Evolutionary conservation across 1,140 invertebrate genomes (phyloP).

Genomic region (Drosophila arawakana): DNA sequence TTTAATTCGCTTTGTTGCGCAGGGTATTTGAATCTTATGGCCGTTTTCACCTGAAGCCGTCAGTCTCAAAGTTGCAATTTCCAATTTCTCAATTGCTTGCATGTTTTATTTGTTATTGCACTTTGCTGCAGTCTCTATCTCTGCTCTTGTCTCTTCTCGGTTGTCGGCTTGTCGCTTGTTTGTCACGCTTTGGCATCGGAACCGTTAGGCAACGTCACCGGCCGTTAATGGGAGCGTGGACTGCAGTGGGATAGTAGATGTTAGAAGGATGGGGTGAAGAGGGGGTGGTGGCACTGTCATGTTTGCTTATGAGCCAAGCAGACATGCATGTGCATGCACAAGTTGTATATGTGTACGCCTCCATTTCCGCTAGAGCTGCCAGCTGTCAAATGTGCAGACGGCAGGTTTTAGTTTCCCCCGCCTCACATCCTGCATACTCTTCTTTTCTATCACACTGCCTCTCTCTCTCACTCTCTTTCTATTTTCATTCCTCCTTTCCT

Average conservation of each 20-base stretch:
- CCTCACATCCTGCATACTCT: neutral
- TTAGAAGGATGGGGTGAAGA: too few relatives aligned
- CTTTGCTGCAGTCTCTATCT: neutral
- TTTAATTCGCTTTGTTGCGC: conserved; percentile 34
- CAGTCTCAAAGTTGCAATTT: conserved; percentile 25
- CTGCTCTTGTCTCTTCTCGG: conserved; percentile 16
- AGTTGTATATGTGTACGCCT: conserved; percentile 24
- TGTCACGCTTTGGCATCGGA: conserved; percentile 73
- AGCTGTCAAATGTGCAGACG: conserved; percentile 66
- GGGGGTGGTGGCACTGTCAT: conserved; percentile 51
- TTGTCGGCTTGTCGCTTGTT: conserved; percentile 55
- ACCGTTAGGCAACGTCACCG: conserved; percentile 47
- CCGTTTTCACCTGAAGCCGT: conserved; percentile 16
- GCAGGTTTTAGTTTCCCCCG: neutral
- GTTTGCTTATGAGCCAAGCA: conserved; percentile 65
- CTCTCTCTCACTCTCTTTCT: neutral
- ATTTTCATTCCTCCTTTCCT: neutral
- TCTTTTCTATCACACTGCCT: neutral
- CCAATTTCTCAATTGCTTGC: conserved; percentile 17
- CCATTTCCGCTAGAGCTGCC: conserved; percentile 46
- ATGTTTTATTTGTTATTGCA: conserved; percentile 18
- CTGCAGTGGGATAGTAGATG: conserved; percentile 25
- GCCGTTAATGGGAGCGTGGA: conserved; percentile 72
- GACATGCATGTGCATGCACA: conserved; percentile 15
- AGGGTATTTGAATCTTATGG: conserved; percentile 19